Evolutionary conservation across 1,140 invertebrate genomes (phyloP).

Genomic region (Micrasema minimum): DNA sequence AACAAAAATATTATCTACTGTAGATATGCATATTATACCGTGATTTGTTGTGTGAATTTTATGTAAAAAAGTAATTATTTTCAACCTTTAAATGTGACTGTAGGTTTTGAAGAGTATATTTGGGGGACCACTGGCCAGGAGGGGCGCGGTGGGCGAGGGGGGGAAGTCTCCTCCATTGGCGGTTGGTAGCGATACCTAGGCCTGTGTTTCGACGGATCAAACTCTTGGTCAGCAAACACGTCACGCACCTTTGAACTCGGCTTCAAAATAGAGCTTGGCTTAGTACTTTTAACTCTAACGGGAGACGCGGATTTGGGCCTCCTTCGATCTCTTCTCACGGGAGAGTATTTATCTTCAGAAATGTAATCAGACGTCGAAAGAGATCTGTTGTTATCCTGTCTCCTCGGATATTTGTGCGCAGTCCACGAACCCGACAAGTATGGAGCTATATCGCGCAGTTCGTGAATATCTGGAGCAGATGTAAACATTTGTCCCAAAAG

Average conservation of each 20-base stretch:
- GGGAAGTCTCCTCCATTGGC: conserved; percentile 57
- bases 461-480: conserved; percentile 81
- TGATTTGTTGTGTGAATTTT: too few relatives aligned
- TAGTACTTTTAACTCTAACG: conserved; percentile 55
- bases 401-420: conserved; percentile 77
- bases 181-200: conserved; percentile 83
- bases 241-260: conserved; percentile 61
- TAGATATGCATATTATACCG: too few relatives aligned
- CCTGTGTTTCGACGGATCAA: conserved; percentile 78
- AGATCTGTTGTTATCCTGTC: conserved; percentile 72
- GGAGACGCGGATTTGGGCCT: conserved; percentile 64
- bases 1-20: too few relatives aligned
- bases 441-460: conserved; percentile 79
- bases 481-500: conserved; percentile 83
- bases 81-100: conserved; percentile 82
- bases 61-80: conserved; percentile 3
- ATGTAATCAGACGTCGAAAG: conserved; percentile 55
- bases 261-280: conserved; percentile 72
- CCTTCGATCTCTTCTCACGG: conserved; percentile 54
- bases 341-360: conserved; percentile 52
- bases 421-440: conserved; percentile 82
- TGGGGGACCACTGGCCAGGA: conserved; percentile 62
- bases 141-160: conserved; percentile 61
- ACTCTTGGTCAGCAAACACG: conserved; percentile 74
- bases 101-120: conserved; percentile 70